Evolutionary conservation across 2,113 vertebrate species (phyloP), one percentile per base, ranked within the genome.

Genomic region (Eclectus roratus): DNA sequence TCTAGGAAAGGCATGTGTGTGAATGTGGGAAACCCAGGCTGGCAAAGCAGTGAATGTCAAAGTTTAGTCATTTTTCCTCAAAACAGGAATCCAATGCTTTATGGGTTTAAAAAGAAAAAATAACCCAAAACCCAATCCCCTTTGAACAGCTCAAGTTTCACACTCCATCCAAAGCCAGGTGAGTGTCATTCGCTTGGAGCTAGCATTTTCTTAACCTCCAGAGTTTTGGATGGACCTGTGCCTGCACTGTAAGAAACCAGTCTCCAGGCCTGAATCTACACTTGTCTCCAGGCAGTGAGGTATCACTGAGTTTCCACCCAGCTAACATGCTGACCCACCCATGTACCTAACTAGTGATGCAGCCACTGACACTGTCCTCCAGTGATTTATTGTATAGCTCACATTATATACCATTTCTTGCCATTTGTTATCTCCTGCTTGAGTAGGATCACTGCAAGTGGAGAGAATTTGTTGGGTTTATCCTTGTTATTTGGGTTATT

Each of bases 11-110:
- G 80, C 58, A n/a, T 65, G 41, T 39, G 41, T 65, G 87, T 47
- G n/a, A 79, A 74, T 84, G 83, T 88, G 85, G 60, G 86, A 93
- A 91, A 84, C 56, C 53, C 4, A 0, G 43, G 17, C 70, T 88
- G 63, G 65, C 90, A 85, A 93, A 50, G 70, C 71, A 69, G n/a
- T 53, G 85, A 97, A 96, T 94, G 95, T 97, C 96, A 93, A 89
- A 91, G 87, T 94, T 97, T 85, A 89, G 76, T 79, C 61, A 46
- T 84, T 88, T 93, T 83, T 65, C 78, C 79, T 85, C 43, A 80
- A 78, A 94, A 66, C 35, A 68, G 64, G 44, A 95, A 73, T 85
- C 55, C 61, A 56, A 13, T 5, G 69, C 18, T 61, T 65, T 8
- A 41, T 12, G 21, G 29, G 13, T 88, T 85, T 17, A 27, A 46